These are phyloP conservation scores for Agapostemon virescens DNA, from an alignment of 2,888 invertebrate genomes.

Conservation along the genomic window DNA sequence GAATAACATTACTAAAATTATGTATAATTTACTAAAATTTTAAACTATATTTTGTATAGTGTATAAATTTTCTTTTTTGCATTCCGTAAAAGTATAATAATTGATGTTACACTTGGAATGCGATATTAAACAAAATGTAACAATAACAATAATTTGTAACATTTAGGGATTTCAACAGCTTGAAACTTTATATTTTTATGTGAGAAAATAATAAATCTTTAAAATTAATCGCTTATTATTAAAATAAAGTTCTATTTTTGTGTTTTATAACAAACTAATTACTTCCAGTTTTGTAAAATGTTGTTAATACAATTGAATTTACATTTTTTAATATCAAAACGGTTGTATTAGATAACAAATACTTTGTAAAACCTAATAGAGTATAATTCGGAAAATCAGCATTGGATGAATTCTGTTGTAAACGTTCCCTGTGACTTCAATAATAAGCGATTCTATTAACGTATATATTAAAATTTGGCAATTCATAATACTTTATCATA, in stretches of 20 bases:
- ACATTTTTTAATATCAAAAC: constrained; percentile 23
- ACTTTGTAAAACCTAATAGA: constrained; percentile 12
- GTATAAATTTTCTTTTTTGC: constrained; percentile 15
- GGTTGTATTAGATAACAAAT: constrained; percentile 3
- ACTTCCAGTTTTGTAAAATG: constrained; percentile 13
- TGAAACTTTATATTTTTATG: neutral
- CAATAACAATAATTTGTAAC: constrained; percentile 15
- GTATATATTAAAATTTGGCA: constrained; percentile 58
- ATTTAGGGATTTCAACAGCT: constrained; percentile 22
- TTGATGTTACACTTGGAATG: constrained; percentile 12
- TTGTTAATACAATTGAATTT: neutral
- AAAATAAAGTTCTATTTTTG: constrained; percentile 30
- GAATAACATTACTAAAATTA: neutral
- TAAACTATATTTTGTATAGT: neutral
- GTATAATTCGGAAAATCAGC: constrained; percentile 1
- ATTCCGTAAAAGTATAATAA: constrained; percentile 24
- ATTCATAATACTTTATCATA: constrained; percentile 56
- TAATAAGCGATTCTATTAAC: constrained; percentile 52
- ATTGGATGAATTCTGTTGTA: constrained; percentile 24
- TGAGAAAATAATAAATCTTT: constrained; percentile 23
- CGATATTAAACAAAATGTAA: constrained; percentile 35
- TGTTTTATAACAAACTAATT: constrained; percentile 14
- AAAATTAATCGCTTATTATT: constrained; percentile 50
- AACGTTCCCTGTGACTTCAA: constrained; percentile 36
- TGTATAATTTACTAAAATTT: constrained; percentile 10